Base-by-base conservation (phyloP, 92 coral and sea anemone species). In the Anthopleura xanthogrammica region DNA sequence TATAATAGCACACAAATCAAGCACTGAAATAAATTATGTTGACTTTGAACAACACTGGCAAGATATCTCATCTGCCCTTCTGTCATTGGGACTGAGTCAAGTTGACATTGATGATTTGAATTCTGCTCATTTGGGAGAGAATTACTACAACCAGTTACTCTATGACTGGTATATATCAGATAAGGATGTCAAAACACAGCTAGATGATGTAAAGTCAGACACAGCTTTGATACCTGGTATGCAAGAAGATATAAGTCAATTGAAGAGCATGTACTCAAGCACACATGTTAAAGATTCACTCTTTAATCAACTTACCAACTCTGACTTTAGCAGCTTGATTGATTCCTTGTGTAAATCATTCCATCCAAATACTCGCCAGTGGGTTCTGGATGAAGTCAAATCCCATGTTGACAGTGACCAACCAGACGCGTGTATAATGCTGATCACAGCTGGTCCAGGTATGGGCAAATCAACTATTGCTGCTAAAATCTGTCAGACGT, bases 391-490 rank as follows among this genome's bases (percentile, higher is more conserved):
- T 43, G 56, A 86, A 71, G 85, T 86, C 13, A 52, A 72, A 12
- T 20, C 81, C 19, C 65, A 74, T 72, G 36, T 77, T 42, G 54
- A 82, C 19, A 43, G 79, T 52, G 79, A 83, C 16, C 52, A 36
- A 20, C 72, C 83, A 42, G 36, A 68, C 52, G 16, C 85, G 20
- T 77, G 82, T n/a, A 60, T 77, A 56, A 77, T 87, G 86, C 42
- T 87, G 39, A 82, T 87, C 58, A 41, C 68, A 36, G 90, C 86
- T 46, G 70, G 60, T 40, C 82, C 87, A 70, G 90, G 90, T 19
- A 87, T 82, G 86, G 90, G 87, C 29, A 87, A 87, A 29, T 76
- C 90, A 16, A 79, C 72, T 5, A 57, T 87, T 13, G 82, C 90
- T 41, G 90, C 86, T 48, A 64, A 46, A 23, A 60, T 82, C 14